Evolutionary conservation across 2,888 invertebrate species (phyloP), one percentile per base, ranked within the genome.

Genomic region (Antheraea assamensis): DNA sequence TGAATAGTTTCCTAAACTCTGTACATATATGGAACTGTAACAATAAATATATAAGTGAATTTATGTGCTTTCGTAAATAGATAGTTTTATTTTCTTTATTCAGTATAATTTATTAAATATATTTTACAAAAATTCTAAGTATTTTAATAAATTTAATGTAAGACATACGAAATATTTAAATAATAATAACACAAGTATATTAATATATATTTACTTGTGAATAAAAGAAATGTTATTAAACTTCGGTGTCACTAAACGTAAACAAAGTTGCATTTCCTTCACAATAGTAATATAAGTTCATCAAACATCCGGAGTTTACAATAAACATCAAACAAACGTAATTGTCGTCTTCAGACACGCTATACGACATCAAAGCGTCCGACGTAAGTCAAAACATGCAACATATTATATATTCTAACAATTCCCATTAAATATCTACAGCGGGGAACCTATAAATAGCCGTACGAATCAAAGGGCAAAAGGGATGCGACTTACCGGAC

Each of bases 401-500:
- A 83, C 83, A 85, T 84, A 83, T 84, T 84, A 82, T 78, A 79
- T 80, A 81, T 84, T 75, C 74, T 80, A 83, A 89, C 87, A 85
- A 88, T 89, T 88, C 83, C 86, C 90, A 89, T 88, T 89, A 89
- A 71, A 90, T 90, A 90, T 87, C 86, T 88, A 87, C 88, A 86
- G 84, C 83, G 90, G 89, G 86, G 82, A 83, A 85, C 85, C 88
- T 92, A 92, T 84, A 92, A 92, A 92, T 92, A 92, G 91, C 85
- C 78, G 80, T 78, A 79, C 68, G 35, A 68, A 68, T 68, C 83
- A 82, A 86, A 90, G 88, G 87, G 85, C 86, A 82, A 86, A 87
- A 90, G 87, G 68, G 90, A 92, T 90, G 88, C 87, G 81, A 89
- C 94, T 93, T 89, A 93, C 93, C 93, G 87, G 89, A 83, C 81